These are phyloP conservation scores for Cheilosia pagana DNA, from an alignment of 2,888 invertebrate species.

Conservation along the genomic window DNA sequence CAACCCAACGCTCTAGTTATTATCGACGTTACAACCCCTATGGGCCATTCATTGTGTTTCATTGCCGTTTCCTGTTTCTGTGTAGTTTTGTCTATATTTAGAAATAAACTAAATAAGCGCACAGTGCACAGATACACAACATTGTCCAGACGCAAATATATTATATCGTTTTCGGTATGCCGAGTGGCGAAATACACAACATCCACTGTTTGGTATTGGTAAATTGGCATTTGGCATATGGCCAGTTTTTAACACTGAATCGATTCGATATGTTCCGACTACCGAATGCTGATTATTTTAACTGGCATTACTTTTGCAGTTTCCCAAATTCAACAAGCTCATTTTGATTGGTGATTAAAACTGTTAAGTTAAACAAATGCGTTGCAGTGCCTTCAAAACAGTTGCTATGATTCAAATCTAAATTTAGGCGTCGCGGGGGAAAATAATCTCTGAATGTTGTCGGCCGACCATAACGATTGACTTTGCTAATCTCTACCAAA, in stretches of 20 bases:
- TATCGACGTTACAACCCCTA: too few relatives aligned
- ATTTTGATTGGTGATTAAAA: slow-evolving; percentile 19
- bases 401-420: slow-evolving; percentile 34
- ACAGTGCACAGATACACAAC: background rate
- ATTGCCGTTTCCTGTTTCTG: background rate
- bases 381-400: slow-evolving; percentile 2
- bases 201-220: slow-evolving; percentile 34
- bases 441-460: slow-evolving; percentile 1
- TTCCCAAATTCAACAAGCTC: slow-evolving; percentile 17
- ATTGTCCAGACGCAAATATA: slow-evolving; percentile 39
- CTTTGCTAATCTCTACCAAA: slow-evolving; percentile 19
- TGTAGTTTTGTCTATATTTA: background rate
- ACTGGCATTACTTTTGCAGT: background rate
- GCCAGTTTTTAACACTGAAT: slow-evolving; percentile 26
- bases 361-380: slow-evolving; percentile 16
- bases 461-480: background rate
- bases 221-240: slow-evolving; percentile 41
- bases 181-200: slow-evolving; percentile 22
- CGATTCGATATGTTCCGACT: background rate
- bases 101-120: background rate
- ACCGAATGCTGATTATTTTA: background rate
- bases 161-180: background rate
- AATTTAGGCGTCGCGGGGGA: slow-evolving; percentile 10
- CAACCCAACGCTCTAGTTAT: too few relatives aligned
- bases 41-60: background rate